A percentile compares a stretch with the other conserved stretches of the same genome.
Evolutionary conservation across 2,797 vertebrate genomes (phyloP).

Genomic region (Cynopterus sphinx): DNA sequence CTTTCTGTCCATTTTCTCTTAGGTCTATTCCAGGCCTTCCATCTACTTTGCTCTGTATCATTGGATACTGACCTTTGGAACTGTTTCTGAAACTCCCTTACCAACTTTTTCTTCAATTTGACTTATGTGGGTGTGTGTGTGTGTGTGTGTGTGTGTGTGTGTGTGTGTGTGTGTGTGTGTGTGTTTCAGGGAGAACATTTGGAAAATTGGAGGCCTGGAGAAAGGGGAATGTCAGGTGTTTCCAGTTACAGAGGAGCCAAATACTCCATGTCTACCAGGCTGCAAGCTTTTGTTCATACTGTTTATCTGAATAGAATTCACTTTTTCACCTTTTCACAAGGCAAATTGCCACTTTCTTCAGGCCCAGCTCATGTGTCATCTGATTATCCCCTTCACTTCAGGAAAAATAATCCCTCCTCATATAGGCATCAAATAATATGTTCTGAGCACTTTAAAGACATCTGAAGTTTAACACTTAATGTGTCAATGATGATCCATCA

Average conservation of each 20-base stretch:
- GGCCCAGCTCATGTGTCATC: neutral
- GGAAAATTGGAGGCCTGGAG: neutral
- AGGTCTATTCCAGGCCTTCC: neutral
- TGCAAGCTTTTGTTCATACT: neutral
- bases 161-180: fast-evolving
- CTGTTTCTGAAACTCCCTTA: neutral
- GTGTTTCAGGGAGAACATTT: too few relatives aligned
- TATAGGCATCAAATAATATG: neutral
- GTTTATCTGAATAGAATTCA: neutral
- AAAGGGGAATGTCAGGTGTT: neutral
- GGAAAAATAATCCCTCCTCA: neutral
- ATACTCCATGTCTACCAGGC: neutral
- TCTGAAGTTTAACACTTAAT: neutral
- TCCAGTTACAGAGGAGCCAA: neutral
- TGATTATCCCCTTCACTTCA: neutral
- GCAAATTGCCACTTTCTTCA: neutral
- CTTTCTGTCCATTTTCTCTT: neutral
- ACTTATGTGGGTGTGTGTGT: neutral
- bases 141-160: too few relatives aligned
- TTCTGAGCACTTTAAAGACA: neutral
- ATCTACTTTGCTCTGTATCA: neutral
- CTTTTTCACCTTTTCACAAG: neutral
- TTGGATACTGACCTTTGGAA: neutral
- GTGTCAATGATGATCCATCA: neutral
- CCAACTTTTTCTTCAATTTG: neutral